Evolutionary conservation across 2,113 vertebrate species (phyloP).

Genomic region (Nymphicus hollandicus): DNA sequence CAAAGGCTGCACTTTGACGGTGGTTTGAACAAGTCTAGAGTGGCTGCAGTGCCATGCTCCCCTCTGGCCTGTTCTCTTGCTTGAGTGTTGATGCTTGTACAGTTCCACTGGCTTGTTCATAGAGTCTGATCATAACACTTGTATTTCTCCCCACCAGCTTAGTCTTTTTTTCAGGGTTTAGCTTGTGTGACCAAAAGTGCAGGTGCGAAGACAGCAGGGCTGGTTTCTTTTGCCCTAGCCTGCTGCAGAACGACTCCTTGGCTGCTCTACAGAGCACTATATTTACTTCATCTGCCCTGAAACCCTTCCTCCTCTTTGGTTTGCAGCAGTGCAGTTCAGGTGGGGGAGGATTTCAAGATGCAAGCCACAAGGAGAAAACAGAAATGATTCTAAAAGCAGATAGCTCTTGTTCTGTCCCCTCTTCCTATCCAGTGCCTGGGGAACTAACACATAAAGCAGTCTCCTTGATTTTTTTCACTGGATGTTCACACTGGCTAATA

Average conservation of each 20-base stretch:
- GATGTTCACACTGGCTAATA: not conserved
- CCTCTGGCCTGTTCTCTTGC: not conserved
- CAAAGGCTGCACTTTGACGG: not conserved
- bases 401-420: not conserved
- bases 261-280: rapidly evolving
- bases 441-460: not conserved
- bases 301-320: not conserved
- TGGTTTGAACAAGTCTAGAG: not conserved
- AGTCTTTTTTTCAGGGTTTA: not conserved
- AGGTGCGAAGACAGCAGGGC: not conserved
- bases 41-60: rapidly evolving
- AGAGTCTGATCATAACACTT: rapidly evolving
- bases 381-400: not conserved
- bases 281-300: not conserved
- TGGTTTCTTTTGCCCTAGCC: not conserved
- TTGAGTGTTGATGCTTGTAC: not conserved
- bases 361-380: not conserved
- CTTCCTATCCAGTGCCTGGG: not conserved
- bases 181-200: not conserved
- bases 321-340: not conserved
- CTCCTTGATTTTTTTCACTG: not conserved
- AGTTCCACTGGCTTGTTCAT: not conserved
- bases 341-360: not conserved
- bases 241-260: not conserved
- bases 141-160: rapidly evolving